Evolutionary conservation across 2,113 vertebrate genomes (phyloP), one percentile per base, ranked within the genome.

Genomic region (Scomber scombrus): DNA sequence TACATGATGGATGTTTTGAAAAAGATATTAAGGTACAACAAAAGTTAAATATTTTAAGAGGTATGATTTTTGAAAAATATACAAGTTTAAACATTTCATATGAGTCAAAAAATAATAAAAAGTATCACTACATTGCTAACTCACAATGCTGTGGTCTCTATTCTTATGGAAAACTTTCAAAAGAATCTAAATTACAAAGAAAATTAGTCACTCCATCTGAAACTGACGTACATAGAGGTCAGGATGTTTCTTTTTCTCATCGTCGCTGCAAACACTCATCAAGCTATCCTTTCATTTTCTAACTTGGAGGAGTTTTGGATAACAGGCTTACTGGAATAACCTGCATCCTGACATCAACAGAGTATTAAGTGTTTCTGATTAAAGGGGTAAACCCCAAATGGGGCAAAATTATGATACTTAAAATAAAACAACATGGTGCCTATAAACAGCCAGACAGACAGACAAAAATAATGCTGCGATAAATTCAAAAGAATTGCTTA

Each of bases 131-230:
- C 82, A 87, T 82, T 90, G 86, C 88, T 91, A 93, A 93, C 86
- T 94, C 93, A 95, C 92, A 93, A 94, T 93, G 91, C 47, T 81
- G 89, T 93, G 93, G 93, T 94, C 92, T 93, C 91, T 93, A 90
- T 90, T 77, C 74, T 89, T 79, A 93, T 88, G 88, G 67, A 87
- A 91, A 89, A 83, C 81, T 26, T 68, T 62, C 45, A 88, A 93
- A 90, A 90, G 3, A 91, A 89, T 82, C 83, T 84, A 91, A 88
- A 84, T 75, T 82, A 68, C 29, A 80, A 84, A 78, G 31, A 73
- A 86, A 91, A 84, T 52, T 3, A 76, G 40, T 81, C 71, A 75
- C 67, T 84, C 63, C 75, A 71, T 84, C 60, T 61, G 71, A 86
- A 88, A 79, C 57, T 55, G 43, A 89, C 68, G 43, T 52, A 89